Evolutionary conservation across 2,888 invertebrate species (phyloP), one percentile per base, ranked within the genome.

Genomic region (Gandaritis pyraliata): DNA sequence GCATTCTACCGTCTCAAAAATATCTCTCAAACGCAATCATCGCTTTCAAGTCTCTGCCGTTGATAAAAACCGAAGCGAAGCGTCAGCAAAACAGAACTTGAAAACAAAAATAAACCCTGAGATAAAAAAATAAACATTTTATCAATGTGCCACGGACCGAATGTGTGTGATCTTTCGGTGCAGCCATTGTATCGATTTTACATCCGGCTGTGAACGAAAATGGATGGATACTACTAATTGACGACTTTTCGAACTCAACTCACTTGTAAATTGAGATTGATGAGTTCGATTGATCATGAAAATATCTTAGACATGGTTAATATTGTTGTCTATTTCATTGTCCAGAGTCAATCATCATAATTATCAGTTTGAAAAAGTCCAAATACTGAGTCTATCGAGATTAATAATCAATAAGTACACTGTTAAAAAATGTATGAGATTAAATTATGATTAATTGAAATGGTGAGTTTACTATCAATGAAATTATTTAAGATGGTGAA

Each of bases 181-280:
- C 83, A 82, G 80, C 79, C 81, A 80, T 84, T 83, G 86, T 90
- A 89, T 90, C 83, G 90, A 90, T 89, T 88, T 89, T 85, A 85
- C 85, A 86, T 87, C 87, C 85, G 84, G 79, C 78, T 71, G 72
- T 66, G 76, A 81, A 82, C 82, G 78, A 83, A 87, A 86, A 86
- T 83, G 82, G 85, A 82, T 74, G 68, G 66, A 73, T 69, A 61
- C 66, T 68, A 80, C 82, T 71, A 72, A 65, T 68, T 69, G 75
- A 70, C 52, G 29, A 50, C 29, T 60, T 65, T 65, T 68, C 74
- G 69, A 73, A 72, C 33, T 65, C 50, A 62, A 70, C 66, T 68
- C 62, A 54, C 18, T 61, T 38, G 43, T 48, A 51, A 56, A 65
- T 65, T 65, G 64, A 64, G 53, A 66, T 68, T 49, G 64, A 70